Evolutionary conservation across 2,113 vertebrate genomes (phyloP).

Genomic region (Tenrec ecaudatus): DNA sequence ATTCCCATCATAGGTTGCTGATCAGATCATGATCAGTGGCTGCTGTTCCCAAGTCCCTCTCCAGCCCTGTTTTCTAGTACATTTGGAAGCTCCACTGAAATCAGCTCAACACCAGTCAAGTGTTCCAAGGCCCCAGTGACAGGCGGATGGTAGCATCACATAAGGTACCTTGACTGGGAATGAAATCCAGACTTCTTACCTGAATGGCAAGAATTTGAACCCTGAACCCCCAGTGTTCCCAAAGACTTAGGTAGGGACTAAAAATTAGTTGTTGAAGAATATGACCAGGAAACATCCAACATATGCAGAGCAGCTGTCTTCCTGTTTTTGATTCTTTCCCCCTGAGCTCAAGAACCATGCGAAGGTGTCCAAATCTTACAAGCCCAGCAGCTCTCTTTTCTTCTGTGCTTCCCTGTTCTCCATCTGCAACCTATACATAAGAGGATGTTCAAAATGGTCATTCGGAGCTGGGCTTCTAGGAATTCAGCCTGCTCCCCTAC

Average conservation of each 20-base stretch:
- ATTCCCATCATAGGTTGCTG: neutral
- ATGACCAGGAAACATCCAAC: neutral
- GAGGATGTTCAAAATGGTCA: conserved; percentile 51
- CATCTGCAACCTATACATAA: neutral
- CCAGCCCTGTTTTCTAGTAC: neutral
- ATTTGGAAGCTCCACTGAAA: neutral
- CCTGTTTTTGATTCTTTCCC: conserved; percentile 42
- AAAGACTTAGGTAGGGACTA: conserved; percentile 51
- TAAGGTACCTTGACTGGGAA: neutral
- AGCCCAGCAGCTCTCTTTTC: accelerated
- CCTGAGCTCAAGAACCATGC: neutral
- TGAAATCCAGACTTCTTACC: neutral
- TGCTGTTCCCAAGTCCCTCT: neutral
- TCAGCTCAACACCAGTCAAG: neutral
- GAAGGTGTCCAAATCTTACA: neutral
- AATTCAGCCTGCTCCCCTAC: conserved; percentile 78
- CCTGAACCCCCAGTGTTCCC: neutral
- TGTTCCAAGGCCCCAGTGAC: neutral
- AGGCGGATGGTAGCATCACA: neutral
- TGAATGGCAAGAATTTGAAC: neutral
- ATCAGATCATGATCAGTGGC: neutral
- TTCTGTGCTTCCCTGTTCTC: neutral
- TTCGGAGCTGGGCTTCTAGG: conserved; percentile 51
- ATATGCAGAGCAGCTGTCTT: conserved; percentile 46
- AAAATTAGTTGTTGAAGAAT: neutral